Base-by-base conservation (phyloP, 1,140 invertebrate genomes). In the Galleria mellonella region DNA sequence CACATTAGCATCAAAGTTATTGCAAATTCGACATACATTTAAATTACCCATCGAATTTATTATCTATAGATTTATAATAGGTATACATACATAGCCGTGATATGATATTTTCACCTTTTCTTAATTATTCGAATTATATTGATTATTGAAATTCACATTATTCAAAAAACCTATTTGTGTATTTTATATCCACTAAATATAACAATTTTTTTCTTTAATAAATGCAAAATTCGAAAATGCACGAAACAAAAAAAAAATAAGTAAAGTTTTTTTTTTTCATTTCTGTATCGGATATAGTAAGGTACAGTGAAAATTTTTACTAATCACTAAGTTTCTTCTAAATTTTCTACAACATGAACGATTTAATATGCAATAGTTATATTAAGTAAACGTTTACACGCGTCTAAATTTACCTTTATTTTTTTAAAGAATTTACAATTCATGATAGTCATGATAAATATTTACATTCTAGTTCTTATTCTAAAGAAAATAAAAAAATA, bases 331-430 rank as follows among this genome's bases (percentile, higher is more conserved):
- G 35, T 61, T 57, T 62, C 54, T 40, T 66, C 72, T 72, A 76
- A 72, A 63, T 69, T 77, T 53, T 60, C 78, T 83, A 83, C 75
- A 78, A 79, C 74, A 81, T 81, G 78, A 79, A 83, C 72, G 72
- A 76, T 73, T 74, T 71, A 70, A 74, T 75, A 75, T 74, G 66
- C 62, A 70, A 67, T 68, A 67, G 56, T 75, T 62, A 47, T 53
- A 64, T 17, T 68, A 73, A 62, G 56, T 65, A 56, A 74, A 74
- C 54, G 64, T 69, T 67, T 77, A 81, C 61, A 72, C 52, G 55
- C 57, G 47, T 62, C 72, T 76, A 75, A 60, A 55, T 51, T 67
- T 69, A 49, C 58, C 67, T 23, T 23, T 23, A 3, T 23, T 23
- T 23, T 51, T 64, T 68, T 62, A 55, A 69, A 75, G 58, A 75